A percentile compares a stretch with the other conserved stretches of the same genome.
Evolutionary conservation across 2,888 invertebrate species (phyloP).

Genomic region (Gasteruption jaculator): DNA sequence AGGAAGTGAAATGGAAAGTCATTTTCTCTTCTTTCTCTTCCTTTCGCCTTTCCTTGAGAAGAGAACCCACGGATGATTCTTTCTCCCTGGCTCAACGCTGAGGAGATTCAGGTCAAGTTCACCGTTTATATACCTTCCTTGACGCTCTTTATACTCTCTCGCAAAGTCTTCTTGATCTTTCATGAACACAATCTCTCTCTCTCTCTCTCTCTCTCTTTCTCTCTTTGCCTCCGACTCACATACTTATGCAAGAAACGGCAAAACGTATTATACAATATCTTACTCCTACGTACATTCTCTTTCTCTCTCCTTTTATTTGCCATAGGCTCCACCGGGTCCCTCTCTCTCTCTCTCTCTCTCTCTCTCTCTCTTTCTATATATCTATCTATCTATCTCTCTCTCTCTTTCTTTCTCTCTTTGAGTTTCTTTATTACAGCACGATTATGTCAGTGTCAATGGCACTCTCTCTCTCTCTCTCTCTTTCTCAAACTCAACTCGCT

Average conservation of each 20-base stretch:
- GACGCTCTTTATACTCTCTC: conserved; percentile 9
- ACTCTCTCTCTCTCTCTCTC: too few species aligned
- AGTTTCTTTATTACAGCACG: conserved; percentile 21
- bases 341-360: conserved; percentile 12
- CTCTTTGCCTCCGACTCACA: conserved; percentile 6
- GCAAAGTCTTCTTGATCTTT: conserved; percentile 15
- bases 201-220: conserved; percentile 18
- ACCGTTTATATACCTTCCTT: conserved; percentile 18
- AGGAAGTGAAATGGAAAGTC: conserved; percentile 45
- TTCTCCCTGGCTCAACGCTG: conserved; percentile 30
- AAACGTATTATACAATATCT: conserved; percentile 3
- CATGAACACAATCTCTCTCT: conserved; percentile 18
- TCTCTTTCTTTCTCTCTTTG: too few species aligned
- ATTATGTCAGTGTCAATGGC: conserved; percentile 49
- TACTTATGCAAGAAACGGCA: not conserved
- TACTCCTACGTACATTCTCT: conserved; percentile 8
- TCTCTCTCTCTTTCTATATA: too few species aligned
- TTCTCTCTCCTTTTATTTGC: conserved; percentile 18
- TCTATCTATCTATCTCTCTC: too few species aligned
- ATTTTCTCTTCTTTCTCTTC: conserved; percentile 28
- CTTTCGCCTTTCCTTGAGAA: conserved; percentile 12
- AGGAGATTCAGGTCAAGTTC: conserved; percentile 39
- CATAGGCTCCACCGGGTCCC: conserved; percentile 1
- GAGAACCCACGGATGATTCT: conserved; percentile 19
- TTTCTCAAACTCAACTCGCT: too few species aligned